Conservation (phyloP, 2,888 invertebrate genomes). For the Teleiodes luculella region DNA sequence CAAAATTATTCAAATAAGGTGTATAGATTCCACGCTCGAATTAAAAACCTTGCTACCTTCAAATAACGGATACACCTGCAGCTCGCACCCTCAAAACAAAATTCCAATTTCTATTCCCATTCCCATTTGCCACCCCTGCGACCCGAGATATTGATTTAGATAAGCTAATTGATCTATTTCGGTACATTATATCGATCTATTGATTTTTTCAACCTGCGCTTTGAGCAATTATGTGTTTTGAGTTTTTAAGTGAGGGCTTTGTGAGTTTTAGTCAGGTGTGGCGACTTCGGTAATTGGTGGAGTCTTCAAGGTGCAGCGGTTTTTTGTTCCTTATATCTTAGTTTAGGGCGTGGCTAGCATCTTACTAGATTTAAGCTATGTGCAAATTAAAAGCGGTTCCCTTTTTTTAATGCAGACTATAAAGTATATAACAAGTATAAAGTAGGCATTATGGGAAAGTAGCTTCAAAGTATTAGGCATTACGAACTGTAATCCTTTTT, state of each 20-base stretch:
- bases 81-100: not conserved
- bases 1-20: no score
- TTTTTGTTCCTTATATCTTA: slow-evolving; percentile 1
- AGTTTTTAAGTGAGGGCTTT: slow-evolving; percentile 15
- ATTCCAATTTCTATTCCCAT: slow-evolving; percentile 2
- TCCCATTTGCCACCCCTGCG: not conserved
- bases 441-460: no score
- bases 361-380: not conserved
- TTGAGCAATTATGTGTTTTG: slow-evolving; percentile 50
- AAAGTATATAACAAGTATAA: no score
- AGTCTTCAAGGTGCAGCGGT: slow-evolving; percentile 3
- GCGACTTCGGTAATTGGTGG: not conserved
- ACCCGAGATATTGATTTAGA: slow-evolving; percentile 61
- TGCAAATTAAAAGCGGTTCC: not conserved
- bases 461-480: no score
- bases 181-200: slow-evolving; percentile 47
- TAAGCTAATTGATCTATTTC: slow-evolving; percentile 48
- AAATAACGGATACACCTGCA: not conserved
- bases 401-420: no score
- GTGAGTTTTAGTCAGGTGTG: slow-evolving; percentile 8
- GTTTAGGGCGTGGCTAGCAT: not conserved
- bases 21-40: no score
- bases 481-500: no score
- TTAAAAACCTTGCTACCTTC: no score
- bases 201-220: slow-evolving; percentile 47